These are phyloP conservation scores for Cynodonichthys magdalenae DNA, from an alignment of 2,797 vertebrate genomes.

Conservation along the genomic window DNA sequence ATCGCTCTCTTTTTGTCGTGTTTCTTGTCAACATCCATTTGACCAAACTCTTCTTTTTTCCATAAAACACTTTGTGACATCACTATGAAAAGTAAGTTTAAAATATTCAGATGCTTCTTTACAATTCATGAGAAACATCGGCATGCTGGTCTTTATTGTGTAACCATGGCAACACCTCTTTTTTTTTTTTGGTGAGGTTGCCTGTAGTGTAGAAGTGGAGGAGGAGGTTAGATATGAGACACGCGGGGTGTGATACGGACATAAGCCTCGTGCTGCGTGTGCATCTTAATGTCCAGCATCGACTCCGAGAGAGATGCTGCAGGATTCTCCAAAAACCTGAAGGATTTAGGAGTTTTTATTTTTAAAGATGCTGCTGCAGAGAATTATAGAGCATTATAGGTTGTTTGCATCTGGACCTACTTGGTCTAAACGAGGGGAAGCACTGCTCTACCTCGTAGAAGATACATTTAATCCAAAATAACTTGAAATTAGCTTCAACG, in stretches of 20 bases:
- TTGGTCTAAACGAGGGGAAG: slow-evolving; percentile 4
- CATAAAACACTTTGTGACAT: background rate
- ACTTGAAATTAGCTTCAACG: background rate
- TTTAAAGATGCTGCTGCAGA: slow-evolving; percentile 17
- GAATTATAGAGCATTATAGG: slow-evolving; percentile 21
- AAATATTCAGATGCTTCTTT: slow-evolving; percentile 7
- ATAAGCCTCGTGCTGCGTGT: background rate
- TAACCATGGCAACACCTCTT: slow-evolving; percentile 42
- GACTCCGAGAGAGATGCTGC: slow-evolving; percentile 12
- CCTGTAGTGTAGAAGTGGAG: slow-evolving; percentile 6
- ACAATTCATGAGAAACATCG: slow-evolving; percentile 1
- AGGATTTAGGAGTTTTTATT: slow-evolving; percentile 4
- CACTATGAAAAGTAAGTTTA: background rate
- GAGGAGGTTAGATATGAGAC: slow-evolving; percentile 23
- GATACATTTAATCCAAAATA: slow-evolving; percentile 6
- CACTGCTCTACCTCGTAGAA: slow-evolving; percentile 14
- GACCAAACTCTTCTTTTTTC: background rate
- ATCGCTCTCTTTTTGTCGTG: background rate
- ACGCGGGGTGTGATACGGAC: slow-evolving; percentile 18
- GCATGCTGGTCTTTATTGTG: slow-evolving; percentile 16
- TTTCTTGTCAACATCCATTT: background rate
- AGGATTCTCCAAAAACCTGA: slow-evolving; percentile 14
- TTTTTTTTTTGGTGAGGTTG: background rate
- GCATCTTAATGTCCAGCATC: slow-evolving; percentile 28
- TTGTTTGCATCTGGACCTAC: slow-evolving; percentile 39